Evolutionary conservation across 2,888 invertebrate genomes (phyloP).

Genomic region (Plebejus anna): DNA sequence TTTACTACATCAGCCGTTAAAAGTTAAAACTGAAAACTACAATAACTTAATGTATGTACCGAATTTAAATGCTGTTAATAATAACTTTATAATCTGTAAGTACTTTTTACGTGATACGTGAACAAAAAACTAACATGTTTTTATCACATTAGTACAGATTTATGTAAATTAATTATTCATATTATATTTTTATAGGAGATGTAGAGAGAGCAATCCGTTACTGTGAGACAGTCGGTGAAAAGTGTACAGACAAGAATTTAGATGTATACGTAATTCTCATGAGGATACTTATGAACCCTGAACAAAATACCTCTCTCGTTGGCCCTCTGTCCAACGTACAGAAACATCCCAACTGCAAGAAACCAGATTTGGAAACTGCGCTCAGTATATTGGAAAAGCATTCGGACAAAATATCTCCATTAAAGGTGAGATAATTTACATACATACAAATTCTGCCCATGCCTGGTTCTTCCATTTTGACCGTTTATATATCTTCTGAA

Average conservation of each 20-base stretch:
- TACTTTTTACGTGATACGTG: no score
- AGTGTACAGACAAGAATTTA: slow-evolving; percentile 54
- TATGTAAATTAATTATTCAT: no score
- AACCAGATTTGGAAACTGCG: slow-evolving; percentile 89
- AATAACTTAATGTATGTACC: no score
- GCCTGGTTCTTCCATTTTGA: background rate
- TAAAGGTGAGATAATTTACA: slow-evolving; percentile 76
- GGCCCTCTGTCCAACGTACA: slow-evolving; percentile 71
- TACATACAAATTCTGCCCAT: background rate
- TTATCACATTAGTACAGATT: no score
- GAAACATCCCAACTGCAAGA: slow-evolving; percentile 80
- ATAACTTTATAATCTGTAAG: no score
- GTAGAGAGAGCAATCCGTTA: slow-evolving; percentile 90
- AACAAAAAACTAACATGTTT: no score
- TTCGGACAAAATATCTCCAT: slow-evolving; percentile 90
- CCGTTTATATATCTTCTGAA: no score
- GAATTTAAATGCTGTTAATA: no score
- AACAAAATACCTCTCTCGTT: slow-evolving; percentile 50
- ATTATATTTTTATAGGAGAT: slow-evolving; percentile 77
- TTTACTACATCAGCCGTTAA: no score
- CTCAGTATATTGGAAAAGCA: slow-evolving; percentile 90
- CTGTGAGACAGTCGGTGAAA: slow-evolving; percentile 85
- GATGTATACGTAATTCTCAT: slow-evolving; percentile 83
- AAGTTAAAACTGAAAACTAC: no score
- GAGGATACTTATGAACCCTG: slow-evolving; percentile 70